Percentiles rank a stretch among this genome's conserved stretches.
phyloP scores from a whole-genome alignment of 1,140 invertebrate genomes.

The Chrysoperla carnea region DNA sequence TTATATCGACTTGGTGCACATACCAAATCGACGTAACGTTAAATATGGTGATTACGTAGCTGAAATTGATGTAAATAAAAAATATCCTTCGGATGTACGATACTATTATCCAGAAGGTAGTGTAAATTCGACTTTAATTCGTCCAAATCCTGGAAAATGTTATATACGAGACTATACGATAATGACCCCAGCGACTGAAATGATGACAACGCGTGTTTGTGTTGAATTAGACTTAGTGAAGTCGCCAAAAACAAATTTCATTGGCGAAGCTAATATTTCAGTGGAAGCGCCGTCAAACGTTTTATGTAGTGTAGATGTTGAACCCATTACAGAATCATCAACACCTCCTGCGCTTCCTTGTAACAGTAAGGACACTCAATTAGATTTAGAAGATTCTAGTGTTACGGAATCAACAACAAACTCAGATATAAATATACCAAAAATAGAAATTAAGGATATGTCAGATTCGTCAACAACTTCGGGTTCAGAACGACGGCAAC shows the following conservation, averaged over 20 bases:
- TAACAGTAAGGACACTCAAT: neutral
- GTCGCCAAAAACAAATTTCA: neutral
- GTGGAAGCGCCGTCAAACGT: conserved; percentile 12
- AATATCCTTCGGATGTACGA: neutral
- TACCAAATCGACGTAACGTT: neutral
- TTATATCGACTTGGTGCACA: neutral
- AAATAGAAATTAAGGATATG: neutral
- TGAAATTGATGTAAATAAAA: conserved; percentile 3
- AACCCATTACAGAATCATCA: conserved; percentile 5
- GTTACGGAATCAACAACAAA: neutral
- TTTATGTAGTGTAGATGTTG: conserved; percentile 17
- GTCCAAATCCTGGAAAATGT: conserved; percentile 4
- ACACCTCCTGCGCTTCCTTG: neutral
- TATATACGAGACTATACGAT: conserved; percentile 2
- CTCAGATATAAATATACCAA: neutral
- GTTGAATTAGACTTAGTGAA: conserved; percentile 13
- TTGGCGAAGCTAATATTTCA: neutral
- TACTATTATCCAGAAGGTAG: neutral
- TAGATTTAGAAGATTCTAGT: neutral
- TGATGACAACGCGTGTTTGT: conserved; percentile 13
- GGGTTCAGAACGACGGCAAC: conserved; percentile 2
- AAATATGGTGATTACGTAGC: neutral
- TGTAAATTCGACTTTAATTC: neutral
- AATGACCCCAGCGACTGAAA: conserved; percentile 8
- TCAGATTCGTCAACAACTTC: neutral